phyloP scores from a whole-genome alignment of 2,888 invertebrate genomes.

The Aspidiotus rigidus region DNA sequence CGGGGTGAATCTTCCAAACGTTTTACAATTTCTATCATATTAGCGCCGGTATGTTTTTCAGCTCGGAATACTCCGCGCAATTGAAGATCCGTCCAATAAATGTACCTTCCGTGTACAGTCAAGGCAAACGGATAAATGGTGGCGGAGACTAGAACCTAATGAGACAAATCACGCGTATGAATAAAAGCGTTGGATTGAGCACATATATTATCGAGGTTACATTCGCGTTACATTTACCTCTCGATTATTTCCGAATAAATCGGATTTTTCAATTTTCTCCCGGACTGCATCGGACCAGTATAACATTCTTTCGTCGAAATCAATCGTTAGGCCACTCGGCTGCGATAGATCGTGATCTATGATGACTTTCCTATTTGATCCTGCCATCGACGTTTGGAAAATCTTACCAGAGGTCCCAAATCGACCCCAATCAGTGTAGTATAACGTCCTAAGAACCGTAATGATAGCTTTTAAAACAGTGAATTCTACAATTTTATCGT shows the following conservation, averaged over 20 bases:
- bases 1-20: conserved; percentile 85
- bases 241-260: conserved; percentile 75
- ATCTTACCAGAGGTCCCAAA: conserved; percentile 90
- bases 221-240: conserved; percentile 46
- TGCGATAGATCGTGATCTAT: conserved; percentile 85
- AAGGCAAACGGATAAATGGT: conserved; percentile 94
- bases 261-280: conserved; percentile 88
- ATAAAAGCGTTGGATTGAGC: neutral
- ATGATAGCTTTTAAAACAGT: neutral
- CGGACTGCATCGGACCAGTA: conserved; percentile 97
- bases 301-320: conserved; percentile 82
- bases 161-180: neutral
- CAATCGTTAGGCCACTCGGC: conserved; percentile 90
- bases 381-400: conserved; percentile 91
- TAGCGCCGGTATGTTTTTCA: conserved; percentile 92
- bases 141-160: conserved; percentile 61
- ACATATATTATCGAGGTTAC: neutral
- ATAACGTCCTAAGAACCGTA: conserved; percentile 56
- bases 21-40: conserved; percentile 88
- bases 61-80: conserved; percentile 89
- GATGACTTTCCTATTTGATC: conserved; percentile 77
- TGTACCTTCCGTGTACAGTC: conserved; percentile 77
- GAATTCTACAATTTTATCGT: neutral
- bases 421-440: conserved; percentile 92
- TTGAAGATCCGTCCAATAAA: conserved; percentile 94